These are phyloP conservation scores for Mionectes olivaceus DNA, from an alignment of 2,797 vertebrate species.

Conservation along the genomic window DNA sequence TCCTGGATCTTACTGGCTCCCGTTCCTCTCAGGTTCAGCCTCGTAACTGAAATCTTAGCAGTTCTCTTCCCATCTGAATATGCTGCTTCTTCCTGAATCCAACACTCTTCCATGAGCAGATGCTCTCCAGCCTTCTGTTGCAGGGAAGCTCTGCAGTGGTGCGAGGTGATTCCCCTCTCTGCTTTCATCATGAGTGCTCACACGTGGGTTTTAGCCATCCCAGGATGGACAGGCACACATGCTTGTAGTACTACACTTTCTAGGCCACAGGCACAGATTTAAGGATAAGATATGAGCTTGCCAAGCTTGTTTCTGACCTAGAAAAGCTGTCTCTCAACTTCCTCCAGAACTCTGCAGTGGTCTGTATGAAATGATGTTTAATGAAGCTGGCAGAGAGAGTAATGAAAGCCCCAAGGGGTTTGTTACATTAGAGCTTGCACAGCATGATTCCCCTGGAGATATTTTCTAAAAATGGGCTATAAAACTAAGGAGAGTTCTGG, in stretches of 20 bases:
- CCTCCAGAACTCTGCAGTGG: slow-evolving; percentile 35
- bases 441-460: slow-evolving; percentile 30
- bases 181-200: neutral
- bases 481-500: slow-evolving; percentile 1
- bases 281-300: slow-evolving; percentile 28
- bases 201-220: neutral
- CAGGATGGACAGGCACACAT: neutral
- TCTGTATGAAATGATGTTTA: slow-evolving; percentile 57
- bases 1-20: neutral
- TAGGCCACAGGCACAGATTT: neutral
- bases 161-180: neutral
- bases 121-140: neutral
- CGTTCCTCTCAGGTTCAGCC: neutral
- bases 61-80: neutral
- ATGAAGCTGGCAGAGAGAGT: slow-evolving; percentile 61
- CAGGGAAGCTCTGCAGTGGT: neutral
- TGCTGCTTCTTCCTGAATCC: neutral
- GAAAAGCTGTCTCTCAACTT: slow-evolving; percentile 57
- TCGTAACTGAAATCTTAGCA: neutral
- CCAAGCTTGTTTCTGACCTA: slow-evolving; percentile 62
- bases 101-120: neutral
- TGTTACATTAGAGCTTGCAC: slow-evolving; percentile 47
- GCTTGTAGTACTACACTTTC: neutral
- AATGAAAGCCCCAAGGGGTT: slow-evolving; percentile 63
- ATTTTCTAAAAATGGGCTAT: slow-evolving; percentile 3